Evolutionary conservation across 2,113 vertebrate genomes (phyloP), one percentile per base, ranked within the genome.

Genomic region (Gymnobelideus leadbeateri): DNA sequence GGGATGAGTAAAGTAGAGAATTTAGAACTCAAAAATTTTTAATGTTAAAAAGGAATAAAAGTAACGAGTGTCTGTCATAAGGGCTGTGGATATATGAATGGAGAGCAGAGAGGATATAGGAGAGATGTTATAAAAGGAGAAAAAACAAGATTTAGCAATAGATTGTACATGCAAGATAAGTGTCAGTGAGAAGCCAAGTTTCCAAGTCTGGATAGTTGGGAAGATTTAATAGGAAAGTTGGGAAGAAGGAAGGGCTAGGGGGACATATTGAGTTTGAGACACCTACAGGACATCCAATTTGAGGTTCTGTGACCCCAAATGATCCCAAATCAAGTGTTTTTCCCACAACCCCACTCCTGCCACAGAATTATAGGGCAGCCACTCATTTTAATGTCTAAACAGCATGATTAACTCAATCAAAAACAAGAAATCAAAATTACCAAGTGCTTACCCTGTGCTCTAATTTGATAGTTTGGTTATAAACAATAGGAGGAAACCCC

Each of bases 401-500:
- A 46, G 21, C 77, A 7, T 90, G 89, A 94, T 89, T 97, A 96
- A 94, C 96, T 95, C 89, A 95, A 91, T 68, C 89, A 50, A 49
- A 94, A 93, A 68, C 91, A 91, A 51, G 51, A 94, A 68, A 95
- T 95, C 61, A 89, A 54, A 93, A 95, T 97, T 95, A 94, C 90
- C 61, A 94, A 96, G 55, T 26, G 54, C 92, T 91, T 21, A 9
- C 12, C 93, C 24, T 2, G 94, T 53, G 90, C 90, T 96, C 92
- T 96, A 92, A 97, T 91, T 95, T 90, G 95, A 97, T 96, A 95
- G 94, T 50, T 19, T 0, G 12, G 95, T 92, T 90, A 91, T 92
- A 96, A 95, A 96, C 92, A 97, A 96, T 97, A 94, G 94, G 49
- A 97, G 97, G 97, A 97, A 97, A 96, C 96, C 96, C 96, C 96